These are phyloP conservation scores for Patella depressa DNA, from an alignment of 2,888 invertebrate genomes.

Conservation along the genomic window DNA sequence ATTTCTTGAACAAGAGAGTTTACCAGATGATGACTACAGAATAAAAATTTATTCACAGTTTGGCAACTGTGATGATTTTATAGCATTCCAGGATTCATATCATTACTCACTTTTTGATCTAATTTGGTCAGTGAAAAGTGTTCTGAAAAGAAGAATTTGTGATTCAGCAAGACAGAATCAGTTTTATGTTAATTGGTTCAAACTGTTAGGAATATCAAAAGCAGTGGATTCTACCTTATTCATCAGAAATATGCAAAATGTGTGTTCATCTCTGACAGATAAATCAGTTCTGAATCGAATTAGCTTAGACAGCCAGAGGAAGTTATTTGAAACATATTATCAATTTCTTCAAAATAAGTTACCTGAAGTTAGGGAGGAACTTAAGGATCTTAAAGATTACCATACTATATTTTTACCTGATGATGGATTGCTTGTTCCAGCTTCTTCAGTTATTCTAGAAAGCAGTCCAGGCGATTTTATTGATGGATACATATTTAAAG, in stretches of 20 bases:
- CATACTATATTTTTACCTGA: slow-evolving; percentile 22
- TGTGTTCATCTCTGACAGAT: neutral
- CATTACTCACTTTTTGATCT: neutral
- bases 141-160: neutral
- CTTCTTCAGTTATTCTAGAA: neutral
- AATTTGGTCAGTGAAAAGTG: slow-evolving; percentile 11
- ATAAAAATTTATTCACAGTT: slow-evolving; percentile 17
- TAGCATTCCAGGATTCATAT: slow-evolving; percentile 19
- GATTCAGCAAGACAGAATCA: neutral
- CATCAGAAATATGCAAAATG: neutral
- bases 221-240: neutral
- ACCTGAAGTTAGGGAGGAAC: neutral
- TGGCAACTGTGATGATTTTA: slow-evolving; percentile 10
- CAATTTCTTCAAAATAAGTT: neutral
- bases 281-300: neutral
- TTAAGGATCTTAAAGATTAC: neutral
- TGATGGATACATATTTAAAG: slow-evolving; percentile 33
- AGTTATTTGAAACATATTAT: neutral
- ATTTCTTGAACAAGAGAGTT: slow-evolving; percentile 22
- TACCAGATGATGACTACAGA: slow-evolving; percentile 9
- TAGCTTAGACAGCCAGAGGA: neutral
- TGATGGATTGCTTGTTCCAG: slow-evolving; percentile 28
- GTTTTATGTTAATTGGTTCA: neutral
- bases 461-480: neutral
- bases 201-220: neutral